Evolutionary conservation across 2,888 invertebrate species (phyloP).

Genomic region (Napeogenes inachia): DNA sequence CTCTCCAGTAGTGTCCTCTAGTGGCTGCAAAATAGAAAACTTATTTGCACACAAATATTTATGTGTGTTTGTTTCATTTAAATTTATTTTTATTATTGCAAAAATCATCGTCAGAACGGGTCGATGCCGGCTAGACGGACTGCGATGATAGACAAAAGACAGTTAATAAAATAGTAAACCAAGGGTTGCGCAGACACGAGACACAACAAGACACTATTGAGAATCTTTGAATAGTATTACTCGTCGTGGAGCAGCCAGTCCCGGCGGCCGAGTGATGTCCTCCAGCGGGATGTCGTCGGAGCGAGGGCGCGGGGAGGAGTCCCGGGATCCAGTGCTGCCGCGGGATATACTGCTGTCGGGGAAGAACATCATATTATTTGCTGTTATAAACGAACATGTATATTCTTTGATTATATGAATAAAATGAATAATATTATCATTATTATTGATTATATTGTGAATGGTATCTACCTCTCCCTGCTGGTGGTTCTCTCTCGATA

Average conservation of each 20-base stretch:
- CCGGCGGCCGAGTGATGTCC: conserved; percentile 81
- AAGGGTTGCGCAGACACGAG: background rate
- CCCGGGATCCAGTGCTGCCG: conserved; percentile 79
- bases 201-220: background rate
- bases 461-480: conserved; percentile 56
- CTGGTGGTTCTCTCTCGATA: conserved; percentile 67
- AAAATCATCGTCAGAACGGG: too few species aligned
- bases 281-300: conserved; percentile 91
- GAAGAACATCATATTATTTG: background rate
- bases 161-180: too few species aligned
- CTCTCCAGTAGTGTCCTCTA: conserved; percentile 31
- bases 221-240: background rate
- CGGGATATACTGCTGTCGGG: conserved; percentile 57
- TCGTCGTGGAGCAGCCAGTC: conserved; percentile 29
- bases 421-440: too few species aligned
- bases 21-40: conserved; percentile 29
- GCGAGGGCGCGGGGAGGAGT: conserved; percentile 85
- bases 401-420: too few species aligned
- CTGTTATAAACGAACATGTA: background rate
- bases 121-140: too few species aligned
- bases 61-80: background rate
- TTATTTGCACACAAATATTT: conserved; percentile 14
- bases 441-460: background rate
- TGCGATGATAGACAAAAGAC: too few species aligned
- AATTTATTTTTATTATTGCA: background rate